Base-by-base conservation (phyloP, 2,888 invertebrate species). In the Panopea generosa region DNA sequence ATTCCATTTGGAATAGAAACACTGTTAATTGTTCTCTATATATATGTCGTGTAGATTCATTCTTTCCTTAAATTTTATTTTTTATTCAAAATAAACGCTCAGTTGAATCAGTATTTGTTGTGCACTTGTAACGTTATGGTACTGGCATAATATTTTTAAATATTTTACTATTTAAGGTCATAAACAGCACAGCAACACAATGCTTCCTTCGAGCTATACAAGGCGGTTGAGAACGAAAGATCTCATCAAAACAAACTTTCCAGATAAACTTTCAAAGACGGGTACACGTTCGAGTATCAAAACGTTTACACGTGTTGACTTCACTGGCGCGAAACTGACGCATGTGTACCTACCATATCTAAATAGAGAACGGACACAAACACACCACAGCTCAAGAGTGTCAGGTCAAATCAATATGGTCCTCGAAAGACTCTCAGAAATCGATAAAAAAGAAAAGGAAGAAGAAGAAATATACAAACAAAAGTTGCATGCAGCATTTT, bases 121-220 rank as follows among this genome's bases (percentile, higher is more conserved):
- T n/a, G n/a, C n/a, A n/a, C n/a, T n/a, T n/a, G n/a, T n/a, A n/a
- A n/a, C n/a, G n/a, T n/a, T n/a, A n/a, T n/a, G n/a, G n/a, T n/a
- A n/a, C n/a, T n/a, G n/a, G n/a, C n/a, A n/a, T n/a, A n/a, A n/a
- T n/a, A n/a, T n/a, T n/a, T n/a, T n/a, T n/a, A n/a, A n/a, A n/a
- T n/a, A n/a, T n/a, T n/a, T n/a, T n/a, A n/a, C n/a, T n/a, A n/a
- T n/a, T n/a, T n/a, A n/a, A n/a, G n/a, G n/a, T n/a, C n/a, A n/a
- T n/a, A n/a, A n/a, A 33, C 33, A 33, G 11, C 6, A 33, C 33
- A 33, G 33, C 11, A 4, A 11, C 33, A 33, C 11, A 33, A 80
- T 80, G 80, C 57, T 80, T 26, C 80, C 80, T 2, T 80, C 80
- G n/a, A 80, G 80, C 43, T 80, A 80, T 29, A 70, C 50, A 7